Percentiles rank a stretch among this genome's conserved stretches.
These are phyloP conservation scores for Aradophagus sp. DNA, from an alignment of 1,140 invertebrate genomes.

Conservation along the genomic window DNA sequence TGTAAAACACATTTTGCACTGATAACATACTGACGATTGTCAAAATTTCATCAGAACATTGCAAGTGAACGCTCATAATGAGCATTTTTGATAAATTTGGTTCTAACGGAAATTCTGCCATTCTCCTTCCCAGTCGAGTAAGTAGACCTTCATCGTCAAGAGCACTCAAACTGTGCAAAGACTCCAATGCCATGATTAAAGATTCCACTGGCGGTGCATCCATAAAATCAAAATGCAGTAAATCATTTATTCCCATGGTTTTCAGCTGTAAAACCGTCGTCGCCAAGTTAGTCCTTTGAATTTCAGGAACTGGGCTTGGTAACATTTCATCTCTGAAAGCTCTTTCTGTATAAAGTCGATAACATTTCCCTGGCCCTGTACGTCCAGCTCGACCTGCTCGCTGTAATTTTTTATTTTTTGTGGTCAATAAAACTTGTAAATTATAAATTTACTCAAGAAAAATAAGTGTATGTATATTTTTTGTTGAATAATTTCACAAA, in stretches of 20 bases:
- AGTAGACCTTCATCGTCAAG: slow-evolving; percentile 97
- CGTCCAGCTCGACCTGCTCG: slow-evolving; percentile 95
- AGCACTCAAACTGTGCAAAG: slow-evolving; percentile 96
- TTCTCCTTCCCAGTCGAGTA: slow-evolving; percentile 93
- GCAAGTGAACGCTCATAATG: slow-evolving; percentile 99
- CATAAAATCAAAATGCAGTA: slow-evolving; percentile 99
- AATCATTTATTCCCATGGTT: slow-evolving; percentile 99
- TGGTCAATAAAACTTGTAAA: no score
- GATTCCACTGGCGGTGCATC: slow-evolving; percentile 98
- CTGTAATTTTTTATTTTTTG: no score
- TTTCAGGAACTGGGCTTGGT: slow-evolving; percentile 98
- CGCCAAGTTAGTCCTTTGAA: slow-evolving; percentile 98
- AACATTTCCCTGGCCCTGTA: slow-evolving; percentile 98
- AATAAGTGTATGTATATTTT: no score
- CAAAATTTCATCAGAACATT: slow-evolving; percentile 98
- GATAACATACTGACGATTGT: slow-evolving; percentile 99
- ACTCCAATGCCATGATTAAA: slow-evolving; percentile 97
- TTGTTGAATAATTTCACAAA: no score
- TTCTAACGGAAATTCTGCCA: slow-evolving; percentile 99
- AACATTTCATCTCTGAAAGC: slow-evolving; percentile 99
- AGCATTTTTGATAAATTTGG: slow-evolving; percentile 99
- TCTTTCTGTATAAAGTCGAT: slow-evolving; percentile 98
- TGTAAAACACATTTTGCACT: slow-evolving; percentile 99
- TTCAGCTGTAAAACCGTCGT: slow-evolving; percentile 96
- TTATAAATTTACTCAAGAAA: no score